Evolutionary conservation across 2,797 vertebrate genomes (phyloP).

Genomic region (Psittacula derbiana): DNA sequence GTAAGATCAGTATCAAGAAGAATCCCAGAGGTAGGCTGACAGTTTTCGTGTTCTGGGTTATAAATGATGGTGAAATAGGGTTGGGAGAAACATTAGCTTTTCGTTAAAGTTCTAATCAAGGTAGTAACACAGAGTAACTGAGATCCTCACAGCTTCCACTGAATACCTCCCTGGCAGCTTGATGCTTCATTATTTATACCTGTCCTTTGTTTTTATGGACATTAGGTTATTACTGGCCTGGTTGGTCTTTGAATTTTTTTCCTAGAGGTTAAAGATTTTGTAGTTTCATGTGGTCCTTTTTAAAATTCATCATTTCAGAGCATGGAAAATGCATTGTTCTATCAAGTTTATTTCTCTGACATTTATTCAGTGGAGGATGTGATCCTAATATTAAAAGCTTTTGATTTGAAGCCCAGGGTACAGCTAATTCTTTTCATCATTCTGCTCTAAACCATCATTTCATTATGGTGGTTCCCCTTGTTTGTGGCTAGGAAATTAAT

Average conservation of each 20-base stretch:
- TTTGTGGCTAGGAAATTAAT: not conserved
- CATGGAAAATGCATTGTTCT: slow-evolving; percentile 36
- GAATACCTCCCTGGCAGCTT: not conserved
- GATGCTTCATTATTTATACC: not conserved
- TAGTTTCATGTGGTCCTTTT: not conserved
- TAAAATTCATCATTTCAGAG: slow-evolving; percentile 14
- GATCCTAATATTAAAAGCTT: not conserved
- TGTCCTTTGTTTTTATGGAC: not conserved
- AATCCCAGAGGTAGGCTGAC: not conserved
- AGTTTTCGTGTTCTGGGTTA: not conserved
- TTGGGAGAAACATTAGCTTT: not conserved
- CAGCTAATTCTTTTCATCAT: not conserved
- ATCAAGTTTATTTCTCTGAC: slow-evolving; percentile 35
- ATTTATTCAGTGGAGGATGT: slow-evolving; percentile 42
- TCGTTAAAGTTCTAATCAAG: slow-evolving; percentile 11
- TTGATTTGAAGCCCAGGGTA: not conserved
- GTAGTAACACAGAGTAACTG: not conserved
- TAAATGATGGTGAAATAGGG: not conserved
- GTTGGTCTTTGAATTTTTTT: slow-evolving; percentile 37
- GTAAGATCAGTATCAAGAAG: not conserved
- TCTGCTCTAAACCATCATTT: not conserved
- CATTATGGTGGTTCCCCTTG: not conserved
- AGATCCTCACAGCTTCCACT: not conserved
- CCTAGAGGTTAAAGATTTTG: slow-evolving; percentile 1
- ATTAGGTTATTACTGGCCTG: slow-evolving; percentile 10